Evolutionary conservation across 1,140 invertebrate species (phyloP), one percentile per base, ranked within the genome.

Genomic region (Colletes gigas): DNA sequence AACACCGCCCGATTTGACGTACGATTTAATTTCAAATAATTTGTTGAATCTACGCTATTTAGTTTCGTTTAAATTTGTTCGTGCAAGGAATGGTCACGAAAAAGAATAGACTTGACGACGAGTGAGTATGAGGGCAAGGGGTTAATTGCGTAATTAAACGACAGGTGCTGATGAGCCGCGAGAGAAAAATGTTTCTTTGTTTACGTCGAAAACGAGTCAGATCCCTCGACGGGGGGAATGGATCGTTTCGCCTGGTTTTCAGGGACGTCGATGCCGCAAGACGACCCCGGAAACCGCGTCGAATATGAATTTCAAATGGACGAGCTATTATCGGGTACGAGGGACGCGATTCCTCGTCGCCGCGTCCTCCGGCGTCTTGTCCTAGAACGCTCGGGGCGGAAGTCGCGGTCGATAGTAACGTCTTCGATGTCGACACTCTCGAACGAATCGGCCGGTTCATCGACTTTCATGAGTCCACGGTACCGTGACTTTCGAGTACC

Each of bases 401-500:
- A 73, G 78, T 81, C 54, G 57, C 41, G 74, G 30, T 71, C 54
- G 68, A 59, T 60, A 47, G 74, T 54, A 78, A 85, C 72, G 63
- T 74, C 74, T 68, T 54, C 65, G 55, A 54, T 21, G 74, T 82
- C 65, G 63, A 73, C 74, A 74, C 66, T 21, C 47, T 69, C 78
- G 63, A 74, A 74, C 78, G 84, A 85, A 82, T 81, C 78, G 70
- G 74, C 59, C 70, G 84, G 81, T 87, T 87, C 86, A 87, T 87
- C 86, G 86, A 87, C 86, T 87, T 87, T 87, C 86, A 87, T 87
- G 86, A 87, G 86, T 78, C 78, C 82, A 62, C 78, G 65, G 76
- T 83, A 85, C 78, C 82, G 84, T 84, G 84, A 83, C 75, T 87
- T 86, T 81, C 71, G 75, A 84, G 71, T 78, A 72, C 62, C 83